These are phyloP conservation scores for Argopecten irradians DNA, from an alignment of 1,140 invertebrate genomes.

Conservation along the genomic window DNA sequence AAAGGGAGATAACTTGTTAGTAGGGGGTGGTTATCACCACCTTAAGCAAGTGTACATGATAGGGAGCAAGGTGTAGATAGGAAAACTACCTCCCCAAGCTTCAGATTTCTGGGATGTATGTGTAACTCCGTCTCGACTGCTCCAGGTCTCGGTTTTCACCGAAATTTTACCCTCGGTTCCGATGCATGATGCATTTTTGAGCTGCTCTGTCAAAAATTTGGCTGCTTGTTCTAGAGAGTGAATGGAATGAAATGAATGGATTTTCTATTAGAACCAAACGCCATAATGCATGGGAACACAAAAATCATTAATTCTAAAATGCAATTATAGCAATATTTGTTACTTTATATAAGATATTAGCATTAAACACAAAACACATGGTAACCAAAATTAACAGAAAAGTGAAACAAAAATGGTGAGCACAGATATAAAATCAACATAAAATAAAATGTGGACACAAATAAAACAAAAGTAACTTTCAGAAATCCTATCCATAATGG, in stretches of 20 bases:
- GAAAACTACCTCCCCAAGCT: constrained; percentile 71
- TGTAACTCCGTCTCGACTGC: constrained; percentile 67
- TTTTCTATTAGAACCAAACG: constrained; percentile 17
- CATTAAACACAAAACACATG: constrained; percentile 24
- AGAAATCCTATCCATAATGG: no score
- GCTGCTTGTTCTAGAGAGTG: constrained; percentile 63
- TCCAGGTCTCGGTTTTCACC: constrained; percentile 72
- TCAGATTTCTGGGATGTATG: constrained; percentile 68
- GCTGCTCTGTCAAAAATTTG: constrained; percentile 64
- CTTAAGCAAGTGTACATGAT: constrained; percentile 9
- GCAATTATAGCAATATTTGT: constrained; percentile 33
- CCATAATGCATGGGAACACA: constrained; percentile 11
- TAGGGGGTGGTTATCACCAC: background rate
- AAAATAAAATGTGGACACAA: background rate
- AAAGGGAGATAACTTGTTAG: constrained; percentile 17
- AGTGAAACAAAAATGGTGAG: constrained; percentile 36
- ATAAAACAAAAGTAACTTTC: no score
- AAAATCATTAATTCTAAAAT: constrained; percentile 36
- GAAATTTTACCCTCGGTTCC: constrained; percentile 64
- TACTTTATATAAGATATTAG: background rate
- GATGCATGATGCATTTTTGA: constrained; percentile 59
- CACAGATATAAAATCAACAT: constrained; percentile 33
- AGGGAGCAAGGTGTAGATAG: constrained; percentile 14
- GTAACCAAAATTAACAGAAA: background rate
- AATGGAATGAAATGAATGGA: constrained; percentile 17